These are phyloP conservation scores for Catamblyrhynchus diadema DNA, from an alignment of 2,797 vertebrate species.

Conservation along the genomic window DNA sequence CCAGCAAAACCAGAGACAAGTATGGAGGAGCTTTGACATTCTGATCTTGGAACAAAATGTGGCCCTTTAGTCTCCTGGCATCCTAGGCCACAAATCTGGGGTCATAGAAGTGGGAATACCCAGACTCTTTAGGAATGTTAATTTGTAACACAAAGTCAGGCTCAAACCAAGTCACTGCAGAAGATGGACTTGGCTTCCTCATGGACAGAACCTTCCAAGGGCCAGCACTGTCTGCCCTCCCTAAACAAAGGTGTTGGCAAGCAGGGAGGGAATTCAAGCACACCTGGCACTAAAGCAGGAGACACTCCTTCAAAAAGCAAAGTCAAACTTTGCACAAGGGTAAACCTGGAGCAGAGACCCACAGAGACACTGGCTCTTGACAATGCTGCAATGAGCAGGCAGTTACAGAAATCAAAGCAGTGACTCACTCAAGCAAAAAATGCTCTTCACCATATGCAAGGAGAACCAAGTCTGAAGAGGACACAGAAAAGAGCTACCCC, in stretches of 20 bases:
- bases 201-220: not conserved
- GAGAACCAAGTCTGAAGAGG: not conserved
- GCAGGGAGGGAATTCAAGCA: not conserved
- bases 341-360: not conserved
- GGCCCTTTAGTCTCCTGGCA: not conserved
- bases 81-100: not conserved
- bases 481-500: not conserved
- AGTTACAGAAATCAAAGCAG: not conserved
- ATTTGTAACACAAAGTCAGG: not conserved
- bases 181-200: not conserved
- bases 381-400: not conserved
- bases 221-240: not conserved
- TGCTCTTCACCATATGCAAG: not conserved
- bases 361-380: not conserved
- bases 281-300: not conserved
- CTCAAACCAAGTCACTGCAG: not conserved
- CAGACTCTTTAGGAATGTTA: not conserved
- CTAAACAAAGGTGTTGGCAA: not conserved
- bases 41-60: not conserved
- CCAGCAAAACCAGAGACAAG: not conserved
- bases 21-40: not conserved
- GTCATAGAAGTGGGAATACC: not conserved
- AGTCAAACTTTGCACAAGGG: not conserved
- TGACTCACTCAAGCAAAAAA: not conserved
- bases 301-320: not conserved